These are phyloP conservation scores for Pelobates fuscus DNA, from an alignment of 2,113 vertebrate species.

Conservation along the genomic window DNA sequence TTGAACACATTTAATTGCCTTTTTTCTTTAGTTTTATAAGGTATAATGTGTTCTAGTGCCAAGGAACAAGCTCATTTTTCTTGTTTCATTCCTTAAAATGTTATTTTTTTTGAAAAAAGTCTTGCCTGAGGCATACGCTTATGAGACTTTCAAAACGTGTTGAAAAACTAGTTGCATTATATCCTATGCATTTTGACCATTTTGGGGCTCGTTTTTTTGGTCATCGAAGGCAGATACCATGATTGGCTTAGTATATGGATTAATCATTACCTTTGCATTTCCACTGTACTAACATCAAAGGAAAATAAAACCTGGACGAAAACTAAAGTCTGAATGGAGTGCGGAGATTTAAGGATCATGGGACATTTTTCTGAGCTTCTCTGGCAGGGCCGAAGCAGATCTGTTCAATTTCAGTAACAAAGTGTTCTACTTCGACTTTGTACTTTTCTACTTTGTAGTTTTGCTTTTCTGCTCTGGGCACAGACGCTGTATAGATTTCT, in stretches of 20 bases:
- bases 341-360: conserved; percentile 49
- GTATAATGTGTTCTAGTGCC: neutral
- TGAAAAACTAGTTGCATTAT: conserved; percentile 21
- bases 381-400: conserved; percentile 42
- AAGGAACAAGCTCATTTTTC: neutral
- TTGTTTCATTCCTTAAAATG: neutral
- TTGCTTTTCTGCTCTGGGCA: conserved; percentile 47
- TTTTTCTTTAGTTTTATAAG: conserved; percentile 7
- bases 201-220: conserved; percentile 22
- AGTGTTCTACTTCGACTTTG: conserved; percentile 40
- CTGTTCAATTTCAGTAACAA: conserved; percentile 53
- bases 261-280: conserved; percentile 52
- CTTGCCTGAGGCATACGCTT: neutral
- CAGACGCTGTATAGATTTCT: conserved; percentile 50
- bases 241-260: conserved; percentile 43
- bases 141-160: conserved; percentile 10
- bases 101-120: neutral
- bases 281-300: conserved; percentile 41
- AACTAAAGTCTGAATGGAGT: conserved; percentile 47
- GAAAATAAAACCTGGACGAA: conserved; percentile 51
- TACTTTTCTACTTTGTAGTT: conserved; percentile 49
- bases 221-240: conserved; percentile 14
- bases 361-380: conserved; percentile 51
- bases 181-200: conserved; percentile 17
- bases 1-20: conserved; percentile 2